Conservation (phyloP, 2,888 invertebrate species). For the Stenchaetothrips biformis region DNA sequence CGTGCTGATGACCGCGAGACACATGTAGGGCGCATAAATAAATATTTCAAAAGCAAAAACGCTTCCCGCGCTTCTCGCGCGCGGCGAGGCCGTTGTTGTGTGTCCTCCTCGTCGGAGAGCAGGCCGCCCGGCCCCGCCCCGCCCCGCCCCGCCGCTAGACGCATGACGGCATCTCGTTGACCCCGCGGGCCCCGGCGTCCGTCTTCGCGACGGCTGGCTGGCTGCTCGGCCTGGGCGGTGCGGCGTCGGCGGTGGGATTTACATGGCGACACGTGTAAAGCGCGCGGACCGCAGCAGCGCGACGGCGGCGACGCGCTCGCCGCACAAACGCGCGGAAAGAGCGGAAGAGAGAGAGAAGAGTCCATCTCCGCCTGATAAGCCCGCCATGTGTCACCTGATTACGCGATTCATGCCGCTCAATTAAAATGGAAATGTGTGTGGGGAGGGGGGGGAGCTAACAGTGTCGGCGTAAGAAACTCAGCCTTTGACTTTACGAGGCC, state of each 20-base stretch:
- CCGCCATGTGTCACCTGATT: not conserved
- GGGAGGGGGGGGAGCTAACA: not conserved
- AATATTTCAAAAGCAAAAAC: slow-evolving; percentile 19
- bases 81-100: no score
- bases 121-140: not conserved
- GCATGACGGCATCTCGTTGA: slow-evolving; percentile 11
- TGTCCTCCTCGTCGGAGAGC: no score
- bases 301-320: not conserved
- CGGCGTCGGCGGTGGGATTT: not conserved
- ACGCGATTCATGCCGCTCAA: not conserved
- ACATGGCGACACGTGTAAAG: slow-evolving; percentile 3
- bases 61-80: not conserved
- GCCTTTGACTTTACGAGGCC: not conserved
- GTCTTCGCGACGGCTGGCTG: not conserved
- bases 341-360: no score
- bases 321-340: not conserved
- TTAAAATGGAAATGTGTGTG: not conserved
- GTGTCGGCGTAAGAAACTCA: not conserved
- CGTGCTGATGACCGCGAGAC: not conserved
- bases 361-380: not conserved
- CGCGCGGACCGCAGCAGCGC: not conserved
- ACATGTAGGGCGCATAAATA: slow-evolving; percentile 10
- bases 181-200: not conserved
- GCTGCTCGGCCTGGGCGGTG: no score
- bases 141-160: not conserved